Evolutionary conservation across 2,888 invertebrate species (phyloP).

Genomic region (Agonopterix subpropinquella): DNA sequence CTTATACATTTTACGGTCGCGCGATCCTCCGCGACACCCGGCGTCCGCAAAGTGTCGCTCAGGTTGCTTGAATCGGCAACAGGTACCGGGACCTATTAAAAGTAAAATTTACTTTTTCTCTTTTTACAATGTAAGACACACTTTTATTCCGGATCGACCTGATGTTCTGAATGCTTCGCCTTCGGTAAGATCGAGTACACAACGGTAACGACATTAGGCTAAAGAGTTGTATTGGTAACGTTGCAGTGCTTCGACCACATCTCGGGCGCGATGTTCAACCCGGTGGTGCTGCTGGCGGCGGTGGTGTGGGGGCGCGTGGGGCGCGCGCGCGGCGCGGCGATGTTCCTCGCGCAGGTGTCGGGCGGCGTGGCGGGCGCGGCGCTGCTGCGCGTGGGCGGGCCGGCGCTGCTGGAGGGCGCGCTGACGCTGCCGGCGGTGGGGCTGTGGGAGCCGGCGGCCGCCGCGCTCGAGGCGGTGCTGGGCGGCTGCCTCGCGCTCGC

Average conservation of each 20-base stretch:
- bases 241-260: constrained; percentile 82
- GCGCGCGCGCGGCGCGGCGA: constrained; percentile 80
- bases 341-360: constrained; percentile 69
- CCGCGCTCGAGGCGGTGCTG: constrained; percentile 77
- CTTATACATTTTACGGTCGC: too few relatives aligned
- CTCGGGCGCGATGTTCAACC: constrained; percentile 86
- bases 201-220: too few relatives aligned
- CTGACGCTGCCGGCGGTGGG: constrained; percentile 48
- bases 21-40: too few relatives aligned
- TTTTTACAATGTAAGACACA: too few relatives aligned
- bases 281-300: constrained; percentile 82
- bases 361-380: constrained; percentile 74
- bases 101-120: too few relatives aligned
- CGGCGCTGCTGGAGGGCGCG: constrained; percentile 33
- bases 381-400: constrained; percentile 53
- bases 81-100: too few relatives aligned
- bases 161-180: too few relatives aligned
- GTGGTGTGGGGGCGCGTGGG: constrained; percentile 70
- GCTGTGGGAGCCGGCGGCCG: constrained; percentile 50
- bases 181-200: too few relatives aligned
- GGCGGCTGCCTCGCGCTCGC: constrained; percentile 79
- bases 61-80: too few relatives aligned
- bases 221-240: too few relatives aligned
- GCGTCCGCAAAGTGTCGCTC: too few relatives aligned
- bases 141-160: too few relatives aligned